Base-by-base conservation (phyloP, 1,140 invertebrate species). In the Heterodera schachtii region DNA sequence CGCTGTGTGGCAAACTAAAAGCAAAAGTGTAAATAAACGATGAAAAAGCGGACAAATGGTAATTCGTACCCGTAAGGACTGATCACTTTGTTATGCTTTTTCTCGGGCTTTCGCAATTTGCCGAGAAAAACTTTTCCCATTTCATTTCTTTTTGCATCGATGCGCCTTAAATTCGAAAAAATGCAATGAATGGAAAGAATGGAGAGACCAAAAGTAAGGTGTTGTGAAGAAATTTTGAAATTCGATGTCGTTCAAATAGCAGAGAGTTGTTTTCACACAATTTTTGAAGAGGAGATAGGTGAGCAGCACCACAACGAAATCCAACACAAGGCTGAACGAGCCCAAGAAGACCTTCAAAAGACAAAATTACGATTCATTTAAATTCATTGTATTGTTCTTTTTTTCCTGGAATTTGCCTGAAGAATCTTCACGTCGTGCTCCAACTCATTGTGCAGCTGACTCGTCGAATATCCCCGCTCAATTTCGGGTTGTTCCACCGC, bases 391-490 rank as follows among this genome's bases (percentile, higher is more conserved):
- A 31, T 31, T 31, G 31, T 31, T 31, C 64, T n/a, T 11, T 46
- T 66, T n/a, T 21, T 9, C 11, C 3, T 41, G 2, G 41, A 19
- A 8, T 7, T 74, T 57, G 76, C 81, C 43, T 82, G 57, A 78
- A 83, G 49, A 21, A 83, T 78, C n/a, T 83, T 44, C 9, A 83
- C 57, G 70, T 78, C 81, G 46, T 41, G 21, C 76, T 70, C 74
- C 21, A 84, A 60, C 66, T 84, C 70, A n/a, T 46, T 73, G 49
- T 81, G 83, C 44, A 84, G 74, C 71, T 84, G 84, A 47, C 31
- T 60, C 16, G 83, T 43, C 46, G 80, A 21, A 31, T 49, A 66
- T 19, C 85, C 41, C 41, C 69, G n/a, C 67, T 85, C 84, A 52
- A 71, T 67, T 69, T 79, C 78, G 5, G 78, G 73, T 64, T 83